phyloP scores from a whole-genome alignment of 2,888 invertebrate species.

The Drosophila subsilvestris region DNA sequence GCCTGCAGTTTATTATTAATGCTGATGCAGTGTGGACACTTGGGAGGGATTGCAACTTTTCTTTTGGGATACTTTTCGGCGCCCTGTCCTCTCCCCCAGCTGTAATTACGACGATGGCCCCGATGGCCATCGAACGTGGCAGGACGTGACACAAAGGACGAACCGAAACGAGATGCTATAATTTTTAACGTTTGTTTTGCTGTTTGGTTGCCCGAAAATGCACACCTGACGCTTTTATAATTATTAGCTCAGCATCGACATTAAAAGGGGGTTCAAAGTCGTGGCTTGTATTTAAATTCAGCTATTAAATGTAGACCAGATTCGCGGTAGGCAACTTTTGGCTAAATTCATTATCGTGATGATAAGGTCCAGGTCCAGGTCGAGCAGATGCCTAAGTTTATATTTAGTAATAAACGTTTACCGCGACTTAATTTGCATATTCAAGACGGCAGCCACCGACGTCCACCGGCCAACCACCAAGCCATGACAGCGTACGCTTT shows the following conservation, averaged over 20 bases:
- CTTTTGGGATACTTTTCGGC: slow-evolving; percentile 3
- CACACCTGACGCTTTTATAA: slow-evolving; percentile 30
- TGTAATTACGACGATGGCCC: slow-evolving; percentile 54
- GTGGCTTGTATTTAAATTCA: slow-evolving; percentile 10
- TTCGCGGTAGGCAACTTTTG: slow-evolving; percentile 26
- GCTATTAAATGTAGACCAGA: slow-evolving; percentile 24
- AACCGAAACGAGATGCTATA: not conserved
- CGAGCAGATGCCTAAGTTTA: slow-evolving; percentile 48
- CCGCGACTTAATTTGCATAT: slow-evolving; percentile 64
- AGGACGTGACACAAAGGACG: slow-evolving; percentile 46
- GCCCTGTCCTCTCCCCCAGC: slow-evolving; percentile 37
- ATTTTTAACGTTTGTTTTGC: slow-evolving; percentile 13
- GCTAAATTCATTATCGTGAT: slow-evolving; percentile 50
- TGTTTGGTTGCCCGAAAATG: slow-evolving; percentile 10
- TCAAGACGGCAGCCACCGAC: slow-evolving; percentile 12
- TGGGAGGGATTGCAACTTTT: slow-evolving; percentile 9
- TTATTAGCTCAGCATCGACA: slow-evolving; percentile 12
- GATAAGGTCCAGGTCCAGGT: slow-evolving; percentile 35
- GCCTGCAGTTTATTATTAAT: slow-evolving; percentile 65
- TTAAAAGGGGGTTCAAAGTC: not conserved
- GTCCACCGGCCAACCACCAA: not conserved
- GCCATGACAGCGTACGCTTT: slow-evolving; percentile 14
- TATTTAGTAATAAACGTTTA: slow-evolving; percentile 62
- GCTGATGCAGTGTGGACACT: slow-evolving; percentile 25
- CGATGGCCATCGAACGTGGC: not conserved